These are phyloP conservation scores for Thereva unica DNA, from an alignment of 2,888 invertebrate genomes.

Conservation along the genomic window DNA sequence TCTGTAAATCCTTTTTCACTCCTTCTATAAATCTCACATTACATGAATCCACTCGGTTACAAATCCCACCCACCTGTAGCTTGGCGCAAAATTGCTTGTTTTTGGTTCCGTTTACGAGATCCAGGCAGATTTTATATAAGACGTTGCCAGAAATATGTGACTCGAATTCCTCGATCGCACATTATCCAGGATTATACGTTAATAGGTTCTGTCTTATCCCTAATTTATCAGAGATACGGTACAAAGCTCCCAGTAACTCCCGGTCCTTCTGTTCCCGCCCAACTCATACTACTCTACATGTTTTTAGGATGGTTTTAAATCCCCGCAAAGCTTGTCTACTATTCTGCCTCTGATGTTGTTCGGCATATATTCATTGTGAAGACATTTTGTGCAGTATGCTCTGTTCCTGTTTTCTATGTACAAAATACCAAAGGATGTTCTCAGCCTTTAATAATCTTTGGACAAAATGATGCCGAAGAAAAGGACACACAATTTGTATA, in stretches of 20 bases:
- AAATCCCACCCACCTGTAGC: conserved; percentile 29
- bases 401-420: conserved; percentile 11
- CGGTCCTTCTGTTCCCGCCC: neutral
- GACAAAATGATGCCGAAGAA: conserved; percentile 9
- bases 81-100: conserved; percentile 22
- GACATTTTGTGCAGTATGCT: too few species aligned
- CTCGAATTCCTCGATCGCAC: conserved; percentile 17
- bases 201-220: conserved; percentile 27
- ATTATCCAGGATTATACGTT: conserved; percentile 28
- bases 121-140: conserved; percentile 16
- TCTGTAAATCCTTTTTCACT: too few species aligned
- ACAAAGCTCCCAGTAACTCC: conserved; percentile 5
- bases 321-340: neutral
- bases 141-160: conserved; percentile 22
- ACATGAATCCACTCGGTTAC: neutral
- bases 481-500: conserved; percentile 20
- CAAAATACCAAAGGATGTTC: neutral
- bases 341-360: too few species aligned
- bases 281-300: conserved; percentile 13
- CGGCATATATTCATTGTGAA: too few species aligned
- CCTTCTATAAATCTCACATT: too few species aligned
- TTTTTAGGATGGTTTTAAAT: neutral
- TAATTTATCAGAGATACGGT: conserved; percentile 32
- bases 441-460: neutral
- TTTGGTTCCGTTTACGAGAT: conserved; percentile 12